Percentiles rank a stretch among this genome's conserved stretches.
phyloP scores from a whole-genome alignment of 2,797 vertebrate species.

The Gallirallus australis region DNA sequence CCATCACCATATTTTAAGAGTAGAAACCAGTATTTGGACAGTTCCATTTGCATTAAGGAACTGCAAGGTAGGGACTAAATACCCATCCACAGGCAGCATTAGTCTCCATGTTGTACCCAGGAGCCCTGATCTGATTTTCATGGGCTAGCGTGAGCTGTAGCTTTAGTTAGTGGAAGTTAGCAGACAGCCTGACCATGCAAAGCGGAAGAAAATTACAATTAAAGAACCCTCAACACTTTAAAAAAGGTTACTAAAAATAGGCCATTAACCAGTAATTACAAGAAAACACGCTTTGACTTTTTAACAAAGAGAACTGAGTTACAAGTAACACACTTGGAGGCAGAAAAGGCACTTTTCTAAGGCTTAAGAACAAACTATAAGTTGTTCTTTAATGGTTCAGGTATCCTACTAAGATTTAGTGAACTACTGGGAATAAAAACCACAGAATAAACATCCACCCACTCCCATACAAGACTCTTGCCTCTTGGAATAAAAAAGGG shows the following conservation, averaged over 20 bases:
- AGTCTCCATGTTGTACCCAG: not conserved
- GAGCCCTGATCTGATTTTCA: not conserved
- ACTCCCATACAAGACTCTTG: slow-evolving; percentile 67
- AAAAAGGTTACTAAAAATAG: not conserved
- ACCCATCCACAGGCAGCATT: not conserved
- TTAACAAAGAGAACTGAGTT: not conserved
- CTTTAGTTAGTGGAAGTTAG: not conserved
- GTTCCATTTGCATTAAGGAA: not conserved
- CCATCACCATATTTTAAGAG: not conserved
- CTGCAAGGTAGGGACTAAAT: not conserved
- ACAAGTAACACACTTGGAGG: not conserved
- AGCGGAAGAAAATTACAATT: not conserved
- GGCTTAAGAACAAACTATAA: not conserved
- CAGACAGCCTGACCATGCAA: not conserved
- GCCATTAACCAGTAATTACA: not conserved
- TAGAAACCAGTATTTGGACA: not conserved
- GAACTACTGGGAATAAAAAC: not conserved
- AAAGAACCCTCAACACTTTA: too few species aligned
- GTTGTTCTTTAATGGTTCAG: not conserved
- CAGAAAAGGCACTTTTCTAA: not conserved
- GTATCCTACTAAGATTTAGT: not conserved
- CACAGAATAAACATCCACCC: not conserved
- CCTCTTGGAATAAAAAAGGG: slow-evolving; percentile 94
- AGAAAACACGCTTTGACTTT: too few species aligned
- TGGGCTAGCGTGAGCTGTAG: not conserved